Conservation (phyloP, 2,113 vertebrate species). For the Chaetodon auriga region DNA sequence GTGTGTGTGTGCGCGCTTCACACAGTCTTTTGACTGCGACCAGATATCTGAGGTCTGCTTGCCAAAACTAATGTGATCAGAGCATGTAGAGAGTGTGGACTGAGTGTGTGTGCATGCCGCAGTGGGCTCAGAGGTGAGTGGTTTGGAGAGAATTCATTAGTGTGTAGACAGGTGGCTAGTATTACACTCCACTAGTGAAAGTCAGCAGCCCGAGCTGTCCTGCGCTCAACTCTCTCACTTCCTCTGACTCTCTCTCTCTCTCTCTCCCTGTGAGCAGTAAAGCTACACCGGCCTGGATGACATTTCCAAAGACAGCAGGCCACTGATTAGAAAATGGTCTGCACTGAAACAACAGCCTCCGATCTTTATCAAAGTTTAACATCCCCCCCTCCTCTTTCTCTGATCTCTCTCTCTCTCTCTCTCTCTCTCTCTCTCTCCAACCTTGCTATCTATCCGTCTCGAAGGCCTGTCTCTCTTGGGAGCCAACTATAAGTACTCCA, state of each 20-base stretch:
- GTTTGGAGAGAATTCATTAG: conserved; percentile 86
- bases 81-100: conserved; percentile 35
- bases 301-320: conserved; percentile 81
- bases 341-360: conserved; percentile 83
- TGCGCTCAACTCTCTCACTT: conserved; percentile 44
- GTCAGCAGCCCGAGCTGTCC: conserved; percentile 74
- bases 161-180: conserved; percentile 83
- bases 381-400: conserved; percentile 48
- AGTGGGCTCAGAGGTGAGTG: conserved; percentile 73
- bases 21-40: conserved; percentile 26
- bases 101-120: conserved; percentile 33
- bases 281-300: conserved; percentile 76
- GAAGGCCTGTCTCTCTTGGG: conserved; percentile 82
- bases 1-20: conserved; percentile 12
- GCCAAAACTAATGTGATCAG: conserved; percentile 64
- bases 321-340: conserved; percentile 86
- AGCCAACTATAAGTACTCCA: conserved; percentile 87
- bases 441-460: conserved; percentile 84
- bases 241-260: conserved; percentile 6
- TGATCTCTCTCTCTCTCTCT: conserved; percentile 48
- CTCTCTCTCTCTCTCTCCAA: conserved; percentile 55
- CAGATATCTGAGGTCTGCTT: conserved; percentile 40
- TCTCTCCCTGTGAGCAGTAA: conserved; percentile 57
- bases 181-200: conserved; percentile 82
- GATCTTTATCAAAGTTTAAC: conserved; percentile 86